These are phyloP conservation scores for Nesometra sesokonis DNA, from an alignment of 35 echinoderm and acorn worm species.

Conservation along the genomic window DNA sequence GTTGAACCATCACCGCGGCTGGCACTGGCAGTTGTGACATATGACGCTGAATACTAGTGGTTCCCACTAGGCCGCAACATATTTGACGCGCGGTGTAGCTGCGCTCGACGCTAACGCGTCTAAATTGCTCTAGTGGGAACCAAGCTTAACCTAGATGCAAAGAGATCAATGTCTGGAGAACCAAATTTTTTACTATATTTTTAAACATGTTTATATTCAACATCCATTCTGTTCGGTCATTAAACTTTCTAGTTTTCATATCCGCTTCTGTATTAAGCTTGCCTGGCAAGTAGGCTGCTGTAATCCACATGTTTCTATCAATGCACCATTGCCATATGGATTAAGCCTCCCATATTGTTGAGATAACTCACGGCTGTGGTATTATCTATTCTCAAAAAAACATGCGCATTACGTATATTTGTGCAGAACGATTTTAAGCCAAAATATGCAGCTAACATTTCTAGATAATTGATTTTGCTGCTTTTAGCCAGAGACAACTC, in stretches of 20 bases:
- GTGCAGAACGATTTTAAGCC: constrained; percentile 21
- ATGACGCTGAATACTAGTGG: too few relatives aligned
- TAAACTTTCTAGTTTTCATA: constrained; percentile 24
- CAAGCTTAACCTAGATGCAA: constrained; percentile 52
- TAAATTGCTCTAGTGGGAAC: too few relatives aligned
- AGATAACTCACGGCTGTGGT: constrained; percentile 50
- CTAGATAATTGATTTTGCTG: constrained; percentile 39
- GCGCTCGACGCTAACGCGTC: too few relatives aligned
- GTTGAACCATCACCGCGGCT: too few relatives aligned
- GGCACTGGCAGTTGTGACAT: too few relatives aligned
- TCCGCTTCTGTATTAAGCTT: constrained; percentile 34
- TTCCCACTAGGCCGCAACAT: too few relatives aligned
- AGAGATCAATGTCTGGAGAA: constrained; percentile 46
- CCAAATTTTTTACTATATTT: constrained; percentile 14
- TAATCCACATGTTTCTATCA: constrained; percentile 38
- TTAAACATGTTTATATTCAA: constrained; percentile 23
- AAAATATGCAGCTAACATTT: too few relatives aligned
- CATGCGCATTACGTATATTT: background rate
- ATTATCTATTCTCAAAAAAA: constrained; percentile 21
- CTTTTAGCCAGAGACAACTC: background rate
- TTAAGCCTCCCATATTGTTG: constrained; percentile 44
- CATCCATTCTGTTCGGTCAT: constrained; percentile 42
- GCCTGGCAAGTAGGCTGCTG: constrained; percentile 31
- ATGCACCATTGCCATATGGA: constrained; percentile 42
- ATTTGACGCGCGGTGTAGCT: too few relatives aligned